Conservation (phyloP, 2,113 vertebrate species). For the Callorhinus ursinus region DNA sequence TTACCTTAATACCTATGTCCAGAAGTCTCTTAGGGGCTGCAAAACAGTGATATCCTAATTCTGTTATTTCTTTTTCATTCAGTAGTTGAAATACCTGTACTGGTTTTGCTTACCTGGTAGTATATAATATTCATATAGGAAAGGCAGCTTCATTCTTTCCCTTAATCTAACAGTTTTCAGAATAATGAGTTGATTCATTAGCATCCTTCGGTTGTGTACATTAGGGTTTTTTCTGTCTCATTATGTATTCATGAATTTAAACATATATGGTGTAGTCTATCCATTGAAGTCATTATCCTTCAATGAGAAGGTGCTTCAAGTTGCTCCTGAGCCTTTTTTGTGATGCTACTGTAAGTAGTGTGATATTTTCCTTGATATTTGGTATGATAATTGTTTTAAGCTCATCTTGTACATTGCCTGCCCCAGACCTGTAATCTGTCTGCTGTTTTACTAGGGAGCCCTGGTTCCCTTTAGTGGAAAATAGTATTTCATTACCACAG, state of each 20-base stretch:
- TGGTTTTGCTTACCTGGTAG: neutral
- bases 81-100: neutral
- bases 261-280: neutral
- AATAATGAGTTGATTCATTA: neutral
- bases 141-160: neutral
- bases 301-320: neutral
- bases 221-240: neutral
- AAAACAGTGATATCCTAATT: neutral
- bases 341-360: neutral
- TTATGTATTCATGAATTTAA: neutral
- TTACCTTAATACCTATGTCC: neutral
- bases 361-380: neutral
- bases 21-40: neutral
- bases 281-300: neutral
- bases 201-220: neutral
- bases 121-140: neutral
- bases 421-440: neutral
- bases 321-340: neutral
- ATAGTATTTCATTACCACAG: neutral
- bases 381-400: neutral
- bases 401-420: neutral
- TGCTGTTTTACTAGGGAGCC: neutral
- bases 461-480: neutral
- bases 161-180: neutral
- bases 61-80: neutral